phyloP scores from a whole-genome alignment of 2,797 vertebrate species.

The Anguilla obscura region DNA sequence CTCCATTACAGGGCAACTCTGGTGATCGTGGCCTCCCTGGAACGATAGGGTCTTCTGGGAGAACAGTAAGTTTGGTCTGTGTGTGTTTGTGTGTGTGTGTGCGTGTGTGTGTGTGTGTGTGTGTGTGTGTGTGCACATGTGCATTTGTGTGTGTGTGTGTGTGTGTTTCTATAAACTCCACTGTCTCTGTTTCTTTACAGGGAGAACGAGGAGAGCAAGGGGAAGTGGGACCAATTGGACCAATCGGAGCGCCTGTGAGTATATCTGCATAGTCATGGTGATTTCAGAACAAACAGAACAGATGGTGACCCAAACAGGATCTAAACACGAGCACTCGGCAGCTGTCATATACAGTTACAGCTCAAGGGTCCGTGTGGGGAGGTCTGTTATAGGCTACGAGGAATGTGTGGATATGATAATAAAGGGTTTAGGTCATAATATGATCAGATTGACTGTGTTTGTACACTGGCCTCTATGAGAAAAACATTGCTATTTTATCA shows the following conservation, averaged over 20 bases:
- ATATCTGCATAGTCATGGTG: not conserved
- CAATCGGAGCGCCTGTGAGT: constrained; percentile 86
- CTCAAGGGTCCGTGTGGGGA: not conserved
- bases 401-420: not conserved
- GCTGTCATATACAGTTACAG: not conserved
- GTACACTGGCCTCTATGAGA: not conserved
- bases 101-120: not conserved
- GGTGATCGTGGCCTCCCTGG: constrained; percentile 82
- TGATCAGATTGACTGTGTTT: not conserved
- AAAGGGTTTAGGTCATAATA: not conserved
- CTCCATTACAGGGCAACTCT: constrained; percentile 74
- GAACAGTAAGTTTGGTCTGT: constrained; percentile 75
- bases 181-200: constrained; percentile 61
- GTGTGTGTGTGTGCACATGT: not conserved
- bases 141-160: not conserved
- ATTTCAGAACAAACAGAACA: not conserved
- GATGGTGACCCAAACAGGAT: not conserved
- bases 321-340: not conserved
- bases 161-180: constrained; percentile 8
- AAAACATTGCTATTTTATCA: not conserved
- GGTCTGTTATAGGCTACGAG: not conserved
- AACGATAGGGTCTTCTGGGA: constrained; percentile 88
- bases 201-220: constrained; percentile 88
- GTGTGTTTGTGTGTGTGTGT: not conserved
- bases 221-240: constrained; percentile 82